Conservation (phyloP, 2,888 invertebrate genomes). For the Anaspis maculata region DNA sequence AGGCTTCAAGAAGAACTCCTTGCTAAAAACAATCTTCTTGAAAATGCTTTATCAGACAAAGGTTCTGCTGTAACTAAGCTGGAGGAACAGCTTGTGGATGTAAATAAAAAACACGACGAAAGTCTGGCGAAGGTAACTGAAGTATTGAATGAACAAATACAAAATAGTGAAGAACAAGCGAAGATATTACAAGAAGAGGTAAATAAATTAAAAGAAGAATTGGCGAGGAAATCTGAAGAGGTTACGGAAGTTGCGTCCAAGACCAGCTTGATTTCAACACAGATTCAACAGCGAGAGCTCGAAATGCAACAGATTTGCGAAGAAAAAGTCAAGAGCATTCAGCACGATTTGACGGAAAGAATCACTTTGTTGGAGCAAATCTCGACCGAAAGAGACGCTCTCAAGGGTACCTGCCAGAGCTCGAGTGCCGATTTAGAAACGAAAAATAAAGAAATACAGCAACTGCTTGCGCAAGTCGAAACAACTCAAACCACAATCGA, state of each 20-base stretch:
- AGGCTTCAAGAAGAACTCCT: constrained; percentile 5
- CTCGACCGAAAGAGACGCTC: constrained; percentile 30
- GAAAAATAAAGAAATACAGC: constrained; percentile 24
- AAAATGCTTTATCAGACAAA: constrained; percentile 7
- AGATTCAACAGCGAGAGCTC: constrained; percentile 1
- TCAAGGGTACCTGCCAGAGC: constrained; percentile 17
- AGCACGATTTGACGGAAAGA: constrained; percentile 16
- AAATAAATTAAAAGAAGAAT: constrained; percentile 9
- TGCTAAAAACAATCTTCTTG: constrained; percentile 4
- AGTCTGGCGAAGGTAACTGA: constrained; percentile 1
- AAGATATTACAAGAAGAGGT: constrained; percentile 10
- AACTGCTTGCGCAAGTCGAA: constrained; percentile 23
- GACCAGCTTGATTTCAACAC: constrained; percentile 29
- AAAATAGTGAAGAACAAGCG: constrained; percentile 10
- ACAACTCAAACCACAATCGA: constrained; percentile 28
- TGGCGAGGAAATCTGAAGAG: constrained; percentile 11
- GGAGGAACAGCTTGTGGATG: not conserved
- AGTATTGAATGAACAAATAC: constrained; percentile 8
- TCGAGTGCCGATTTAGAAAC: constrained; percentile 22
- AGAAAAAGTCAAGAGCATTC: constrained; percentile 39
- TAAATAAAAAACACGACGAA: not conserved
- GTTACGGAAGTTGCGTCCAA: constrained; percentile 26
- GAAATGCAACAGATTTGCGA: constrained; percentile 37
- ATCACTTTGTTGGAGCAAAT: constrained; percentile 17
- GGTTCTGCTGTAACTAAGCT: no score